phyloP scores from a whole-genome alignment of 2,113 vertebrate genomes.

The Cnemophilus loriae region DNA sequence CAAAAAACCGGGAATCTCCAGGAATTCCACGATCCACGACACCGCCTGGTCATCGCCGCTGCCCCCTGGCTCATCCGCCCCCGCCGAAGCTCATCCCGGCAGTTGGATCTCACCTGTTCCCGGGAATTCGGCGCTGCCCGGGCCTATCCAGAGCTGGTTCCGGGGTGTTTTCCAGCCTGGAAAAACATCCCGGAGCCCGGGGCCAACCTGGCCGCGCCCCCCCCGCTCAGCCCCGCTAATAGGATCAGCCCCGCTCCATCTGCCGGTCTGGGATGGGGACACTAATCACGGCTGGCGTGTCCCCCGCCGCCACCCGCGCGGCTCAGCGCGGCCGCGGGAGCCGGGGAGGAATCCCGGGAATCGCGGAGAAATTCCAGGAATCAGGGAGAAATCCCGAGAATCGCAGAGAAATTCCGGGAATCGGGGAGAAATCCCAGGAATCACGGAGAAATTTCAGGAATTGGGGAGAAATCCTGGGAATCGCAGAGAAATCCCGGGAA shows the following conservation, averaged over 20 bases:
- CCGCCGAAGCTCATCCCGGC: too few species aligned
- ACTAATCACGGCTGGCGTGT: too few species aligned
- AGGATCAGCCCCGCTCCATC: background rate
- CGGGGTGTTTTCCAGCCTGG: background rate
- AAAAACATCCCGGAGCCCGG: background rate
- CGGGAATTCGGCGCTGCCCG: background rate
- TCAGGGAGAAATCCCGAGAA: too few species aligned
- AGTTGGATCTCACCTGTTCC: background rate
- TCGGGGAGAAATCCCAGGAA: too few species aligned
- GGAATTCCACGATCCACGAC: too few species aligned
- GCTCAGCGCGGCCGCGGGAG: too few species aligned
- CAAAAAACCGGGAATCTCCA: too few species aligned
- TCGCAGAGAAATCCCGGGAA: too few species aligned
- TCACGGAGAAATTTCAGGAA: accelerated
- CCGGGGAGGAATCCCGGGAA: background rate
- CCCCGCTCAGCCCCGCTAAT: background rate
- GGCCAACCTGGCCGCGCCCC: background rate
- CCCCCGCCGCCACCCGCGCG: too few species aligned
- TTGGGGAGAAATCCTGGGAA: accelerated
- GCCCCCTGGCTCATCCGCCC: too few species aligned
- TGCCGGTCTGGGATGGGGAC: background rate
- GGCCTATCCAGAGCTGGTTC: accelerated
- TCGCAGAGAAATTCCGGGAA: accelerated
- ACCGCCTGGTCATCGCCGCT: too few species aligned
- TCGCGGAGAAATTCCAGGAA: too few species aligned